Evolutionary conservation across 2,888 invertebrate genomes (phyloP), one percentile per base, ranked within the genome.

Genomic region (Leucophenga maculata): DNA sequence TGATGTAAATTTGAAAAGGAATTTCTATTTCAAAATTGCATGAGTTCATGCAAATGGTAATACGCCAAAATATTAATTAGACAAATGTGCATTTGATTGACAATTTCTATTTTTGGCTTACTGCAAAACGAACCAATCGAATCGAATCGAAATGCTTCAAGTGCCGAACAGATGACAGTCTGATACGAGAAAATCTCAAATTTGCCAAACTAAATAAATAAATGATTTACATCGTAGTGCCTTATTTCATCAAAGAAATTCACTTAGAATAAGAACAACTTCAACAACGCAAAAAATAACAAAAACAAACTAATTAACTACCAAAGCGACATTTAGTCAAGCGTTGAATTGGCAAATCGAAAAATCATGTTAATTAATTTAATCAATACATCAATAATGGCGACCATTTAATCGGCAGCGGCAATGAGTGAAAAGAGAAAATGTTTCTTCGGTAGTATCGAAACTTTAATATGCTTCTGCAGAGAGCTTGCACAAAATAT

Each of bases 381-480:
- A 76, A 80, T 75, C 75, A 78, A 78, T 77, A 77, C 77, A 77
- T 75, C 74, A 72, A 75, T 74, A 75, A 76, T 74, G 70, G 65
- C 55, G 31, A n/a, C 55, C 11, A 44, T 48, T 55, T 55, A 64
- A 50, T 57, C 22, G 16, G 39, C 14, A 57, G 31, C 26, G 59
- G 3, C 65, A 66, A 48, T 39, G 32, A 59, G 50, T 20, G 65
- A 69, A 11, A 66, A 48, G 18, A 55, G 22, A 44, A 39, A 55
- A 65, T 31, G 60, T 31, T 70, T 66, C 62, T 67, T 50, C 18
- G 16, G 11, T 59, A 18, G 55, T 50, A 69, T 54, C 39, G 48
- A 67, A n/a, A 1, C 39, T 26, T 26, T 26, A 8, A 39, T 60
- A 8, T 8, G 3, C 9, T 39, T 6, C 39, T 26, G 26, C 26